Conservation (phyloP, 2,888 invertebrate genomes). For the Orchesella flavescens region DNA sequence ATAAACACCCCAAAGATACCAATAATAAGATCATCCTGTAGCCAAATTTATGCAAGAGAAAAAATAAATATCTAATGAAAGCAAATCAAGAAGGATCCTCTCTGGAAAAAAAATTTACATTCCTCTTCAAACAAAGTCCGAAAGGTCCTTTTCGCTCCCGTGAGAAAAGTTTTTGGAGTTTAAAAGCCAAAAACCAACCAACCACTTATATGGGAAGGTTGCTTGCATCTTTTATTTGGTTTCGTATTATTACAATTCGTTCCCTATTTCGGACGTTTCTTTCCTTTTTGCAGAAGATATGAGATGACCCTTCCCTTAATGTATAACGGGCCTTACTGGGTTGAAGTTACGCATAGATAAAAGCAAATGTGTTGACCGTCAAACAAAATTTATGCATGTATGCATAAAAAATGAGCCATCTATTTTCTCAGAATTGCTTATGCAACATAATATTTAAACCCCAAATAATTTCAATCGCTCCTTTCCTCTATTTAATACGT, state of each 20-base stretch:
- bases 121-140: constrained; percentile 3
- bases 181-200: background rate
- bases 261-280: no score
- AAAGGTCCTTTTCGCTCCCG: background rate
- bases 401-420: constrained; percentile 35
- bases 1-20: background rate
- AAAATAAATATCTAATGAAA: background rate
- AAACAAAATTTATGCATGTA: constrained; percentile 43
- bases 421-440: background rate
- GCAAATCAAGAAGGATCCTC: background rate
- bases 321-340: no score
- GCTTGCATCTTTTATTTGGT: no score
- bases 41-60: constrained; percentile 9
- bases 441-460: no score
- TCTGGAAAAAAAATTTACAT: constrained; percentile 10
- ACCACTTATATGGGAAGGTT: no score
- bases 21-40: background rate
- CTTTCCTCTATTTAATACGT: no score
- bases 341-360: no score
- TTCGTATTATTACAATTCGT: no score
- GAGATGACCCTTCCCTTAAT: constrained; percentile 26
- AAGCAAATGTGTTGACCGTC: constrained; percentile 42
- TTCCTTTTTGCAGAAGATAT: no score
- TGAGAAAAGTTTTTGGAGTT: constrained; percentile 9
- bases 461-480: no score